Evolutionary conservation across 2,888 invertebrate genomes (phyloP).

Genomic region (Pollenia amentaria): DNA sequence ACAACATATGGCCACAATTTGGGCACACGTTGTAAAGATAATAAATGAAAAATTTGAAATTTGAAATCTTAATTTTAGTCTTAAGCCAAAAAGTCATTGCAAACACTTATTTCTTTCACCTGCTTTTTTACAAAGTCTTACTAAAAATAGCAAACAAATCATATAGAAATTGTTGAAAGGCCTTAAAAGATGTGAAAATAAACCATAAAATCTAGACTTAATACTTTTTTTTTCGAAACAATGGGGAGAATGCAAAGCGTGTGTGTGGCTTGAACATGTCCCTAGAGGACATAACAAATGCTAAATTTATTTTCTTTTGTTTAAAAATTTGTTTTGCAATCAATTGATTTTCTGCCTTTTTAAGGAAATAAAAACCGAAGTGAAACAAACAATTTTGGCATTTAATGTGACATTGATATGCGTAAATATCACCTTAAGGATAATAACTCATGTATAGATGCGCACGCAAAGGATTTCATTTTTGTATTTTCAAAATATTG

Average conservation of each 20-base stretch:
- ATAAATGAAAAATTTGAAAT: conserved; percentile 32
- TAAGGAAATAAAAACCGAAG: conserved; percentile 43
- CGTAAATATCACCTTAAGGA: conserved; percentile 67
- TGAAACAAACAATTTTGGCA: conserved; percentile 28
- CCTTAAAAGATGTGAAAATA: conserved; percentile 57
- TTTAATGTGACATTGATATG: conserved; percentile 69
- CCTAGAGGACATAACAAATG: conserved; percentile 59
- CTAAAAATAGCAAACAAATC: conserved; percentile 12
- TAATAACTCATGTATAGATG: neutral
- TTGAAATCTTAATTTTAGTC: conserved; percentile 31
- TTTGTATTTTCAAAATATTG: neutral
- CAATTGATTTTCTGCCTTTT: conserved; percentile 58
- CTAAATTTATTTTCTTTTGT: conserved; percentile 29
- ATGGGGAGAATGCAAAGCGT: neutral
- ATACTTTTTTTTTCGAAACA: conserved; percentile 14
- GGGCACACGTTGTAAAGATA: conserved; percentile 57
- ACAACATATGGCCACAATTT: conserved; percentile 64
- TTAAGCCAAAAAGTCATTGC: conserved; percentile 12
- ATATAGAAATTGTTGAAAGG: conserved; percentile 8
- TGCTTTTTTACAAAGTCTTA: conserved; percentile 29
- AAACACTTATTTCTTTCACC: conserved; percentile 43
- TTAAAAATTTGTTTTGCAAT: conserved; percentile 8
- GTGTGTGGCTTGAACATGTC: conserved; percentile 67
- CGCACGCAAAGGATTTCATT: conserved; percentile 5
- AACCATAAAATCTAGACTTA: conserved; percentile 55